These are phyloP conservation scores for Drosophila kikkawai DNA, from an alignment of 1,140 invertebrate species.

Conservation along the genomic window DNA sequence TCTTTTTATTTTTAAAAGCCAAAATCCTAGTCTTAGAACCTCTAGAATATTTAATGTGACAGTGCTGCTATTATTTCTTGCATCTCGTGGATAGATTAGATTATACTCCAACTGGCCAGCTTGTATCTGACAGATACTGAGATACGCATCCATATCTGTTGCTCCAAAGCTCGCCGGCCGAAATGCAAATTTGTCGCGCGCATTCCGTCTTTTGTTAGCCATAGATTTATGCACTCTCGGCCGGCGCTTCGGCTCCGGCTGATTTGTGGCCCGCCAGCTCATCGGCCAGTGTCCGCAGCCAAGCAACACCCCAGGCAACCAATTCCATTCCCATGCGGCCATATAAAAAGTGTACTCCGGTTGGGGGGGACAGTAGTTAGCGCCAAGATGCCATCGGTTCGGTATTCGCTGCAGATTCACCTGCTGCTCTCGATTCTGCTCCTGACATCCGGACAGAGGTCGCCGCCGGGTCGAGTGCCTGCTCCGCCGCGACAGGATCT, in stretches of 20 bases:
- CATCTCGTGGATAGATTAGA: background rate
- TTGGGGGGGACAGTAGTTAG: slow-evolving; percentile 25
- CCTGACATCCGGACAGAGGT: slow-evolving; percentile 7
- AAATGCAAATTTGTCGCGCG: slow-evolving; percentile 51
- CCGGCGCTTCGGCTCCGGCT: slow-evolving; percentile 18
- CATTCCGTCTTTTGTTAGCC: slow-evolving; percentile 35
- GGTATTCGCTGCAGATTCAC: slow-evolving; percentile 17
- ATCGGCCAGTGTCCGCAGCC: background rate
- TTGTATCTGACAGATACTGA: slow-evolving; percentile 12
- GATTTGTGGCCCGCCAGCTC: slow-evolving; percentile 43
- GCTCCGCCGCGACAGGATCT: slow-evolving; percentile 18
- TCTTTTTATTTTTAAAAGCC: background rate
- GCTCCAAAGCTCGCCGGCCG: slow-evolving; percentile 5
- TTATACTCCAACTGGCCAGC: slow-evolving; percentile 6
- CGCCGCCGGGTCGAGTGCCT: slow-evolving; percentile 1
- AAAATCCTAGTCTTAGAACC: background rate
- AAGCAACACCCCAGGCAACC: background rate
- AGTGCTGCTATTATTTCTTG: background rate
- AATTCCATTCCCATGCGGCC: background rate
- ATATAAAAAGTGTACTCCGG: slow-evolving; percentile 32
- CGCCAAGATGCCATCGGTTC: slow-evolving; percentile 37
- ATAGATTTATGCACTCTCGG: slow-evolving; percentile 56
- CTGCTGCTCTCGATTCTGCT: slow-evolving; percentile 22
- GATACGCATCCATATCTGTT: slow-evolving; percentile 11
- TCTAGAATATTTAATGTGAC: background rate